A percentile compares a stretch with the other conserved stretches of the same genome.
Conservation (phyloP, 2,113 vertebrate species). For the Puffinus mauretanicus region DNA sequence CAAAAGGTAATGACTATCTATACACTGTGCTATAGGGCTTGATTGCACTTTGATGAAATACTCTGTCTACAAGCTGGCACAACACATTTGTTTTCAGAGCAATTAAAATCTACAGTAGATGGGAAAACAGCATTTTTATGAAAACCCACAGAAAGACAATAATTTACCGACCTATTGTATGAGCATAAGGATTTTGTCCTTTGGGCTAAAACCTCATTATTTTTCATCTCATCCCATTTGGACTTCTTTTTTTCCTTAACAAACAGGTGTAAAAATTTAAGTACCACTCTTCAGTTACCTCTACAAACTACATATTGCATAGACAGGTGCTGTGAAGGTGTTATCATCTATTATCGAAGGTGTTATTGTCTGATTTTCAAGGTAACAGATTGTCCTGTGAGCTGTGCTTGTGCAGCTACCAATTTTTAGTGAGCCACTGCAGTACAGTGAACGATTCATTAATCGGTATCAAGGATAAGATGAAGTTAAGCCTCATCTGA, state of each 20-base stretch:
- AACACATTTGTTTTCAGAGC: constrained; percentile 10
- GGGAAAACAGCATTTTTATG: not conserved
- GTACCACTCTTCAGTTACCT: not conserved
- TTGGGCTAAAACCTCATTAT: not conserved
- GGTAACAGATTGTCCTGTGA: not conserved
- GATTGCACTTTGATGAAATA: not conserved
- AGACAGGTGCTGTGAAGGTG: not conserved
- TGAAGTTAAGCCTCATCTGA: not conserved
- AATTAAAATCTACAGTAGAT: constrained; percentile 33
- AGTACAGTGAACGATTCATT: not conserved
- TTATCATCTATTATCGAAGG: not conserved
- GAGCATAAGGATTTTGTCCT: not conserved
- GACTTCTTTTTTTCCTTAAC: not conserved
- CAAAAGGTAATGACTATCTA: not conserved
- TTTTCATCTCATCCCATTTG: not conserved
- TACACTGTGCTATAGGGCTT: not conserved
- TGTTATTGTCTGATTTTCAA: not conserved
- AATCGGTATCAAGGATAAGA: not conserved
- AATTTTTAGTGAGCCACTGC: not conserved
- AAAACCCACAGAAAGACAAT: not conserved
- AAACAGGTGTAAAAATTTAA: not conserved
- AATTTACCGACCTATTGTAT: not conserved
- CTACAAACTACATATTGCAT: not conserved
- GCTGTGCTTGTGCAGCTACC: not conserved
- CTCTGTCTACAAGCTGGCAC: not conserved